Conservation (phyloP, 2,797 vertebrate genomes). For the Epinephelus awoara region DNA sequence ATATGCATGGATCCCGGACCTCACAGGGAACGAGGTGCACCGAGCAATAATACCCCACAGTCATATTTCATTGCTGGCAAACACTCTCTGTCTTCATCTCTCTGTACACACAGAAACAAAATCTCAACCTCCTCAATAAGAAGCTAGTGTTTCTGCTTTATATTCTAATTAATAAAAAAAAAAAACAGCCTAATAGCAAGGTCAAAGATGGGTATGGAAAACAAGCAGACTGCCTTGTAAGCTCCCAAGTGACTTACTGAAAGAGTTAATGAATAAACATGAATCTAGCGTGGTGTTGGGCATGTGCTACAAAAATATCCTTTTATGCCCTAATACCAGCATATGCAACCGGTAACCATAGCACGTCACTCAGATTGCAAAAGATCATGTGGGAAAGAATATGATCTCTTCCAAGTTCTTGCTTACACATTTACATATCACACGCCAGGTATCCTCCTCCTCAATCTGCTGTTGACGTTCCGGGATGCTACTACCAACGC, state of each 20-base stretch:
- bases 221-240: slow-evolving; percentile 23
- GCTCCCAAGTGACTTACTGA: slow-evolving; percentile 46
- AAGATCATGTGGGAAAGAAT: background rate
- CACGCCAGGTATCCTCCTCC: no score
- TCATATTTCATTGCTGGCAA: slow-evolving; percentile 3
- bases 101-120: background rate
- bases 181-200: slow-evolving; percentile 30
- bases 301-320: background rate
- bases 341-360: background rate
- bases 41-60: background rate
- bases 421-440: no score
- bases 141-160: slow-evolving; percentile 11
- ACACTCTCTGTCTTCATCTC: slow-evolving; percentile 9
- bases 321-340: background rate
- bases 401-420: no score
- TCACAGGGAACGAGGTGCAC: slow-evolving; percentile 5
- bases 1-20: background rate
- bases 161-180: slow-evolving; percentile 21
- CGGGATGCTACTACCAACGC: no score
- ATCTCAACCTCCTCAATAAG: background rate
- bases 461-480: no score
- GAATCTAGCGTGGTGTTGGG: background rate
- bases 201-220: slow-evolving; percentile 13
- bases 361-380: background rate
- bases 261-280: slow-evolving; percentile 55